Evolutionary conservation across 2,888 invertebrate species (phyloP), one percentile per base, ranked within the genome.

Genomic region (Dorcus hopei): DNA sequence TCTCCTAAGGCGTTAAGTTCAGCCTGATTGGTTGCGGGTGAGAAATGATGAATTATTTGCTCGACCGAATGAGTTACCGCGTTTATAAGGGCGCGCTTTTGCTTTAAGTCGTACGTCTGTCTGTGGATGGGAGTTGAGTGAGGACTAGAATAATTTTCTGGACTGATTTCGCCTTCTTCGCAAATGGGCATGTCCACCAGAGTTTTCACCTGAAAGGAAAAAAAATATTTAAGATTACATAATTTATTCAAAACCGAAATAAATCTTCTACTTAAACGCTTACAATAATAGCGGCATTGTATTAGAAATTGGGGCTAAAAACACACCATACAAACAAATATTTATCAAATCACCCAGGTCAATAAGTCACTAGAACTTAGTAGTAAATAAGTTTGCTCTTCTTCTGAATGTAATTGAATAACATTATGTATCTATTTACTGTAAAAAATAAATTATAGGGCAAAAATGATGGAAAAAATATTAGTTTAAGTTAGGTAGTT

Each of bases 41-140:
- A 84, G 71, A 89, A 88, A 76, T 90, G 87, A 68, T 87, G 85
- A 61, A 90, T 83, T 56, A 93, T 76, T 77, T 87, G 84, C 75
- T 91, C 89, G 0, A 91, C 89, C 3, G 91, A 87, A 72, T 87
- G 87, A 54, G 87, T 85, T 52, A 91, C 88, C 43, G 88, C 87
- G 67, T 85, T 85, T 58, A 92, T 85, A 70, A 92, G 80, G 61
- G 84, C 89, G 78, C 84, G 80, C 71, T 87, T 88, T 68, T 87
- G 87, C 66, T 84, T 83, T 53, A 87, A 78, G 66, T 85, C 76
- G 66, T 52, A 57, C 62, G 11, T 42, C 16, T 51, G 62, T 64
- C 66, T 70, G 45, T 57, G 65, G 7, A 53, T 53, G 3, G 75
- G 73, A 3, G 74, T 74, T n/a, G 70, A 68, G 64, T 74, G 74